Evolutionary conservation across 1,140 invertebrate species (phyloP), one percentile per base, ranked within the genome.

Genomic region (Pogonognathellus flavescens): DNA sequence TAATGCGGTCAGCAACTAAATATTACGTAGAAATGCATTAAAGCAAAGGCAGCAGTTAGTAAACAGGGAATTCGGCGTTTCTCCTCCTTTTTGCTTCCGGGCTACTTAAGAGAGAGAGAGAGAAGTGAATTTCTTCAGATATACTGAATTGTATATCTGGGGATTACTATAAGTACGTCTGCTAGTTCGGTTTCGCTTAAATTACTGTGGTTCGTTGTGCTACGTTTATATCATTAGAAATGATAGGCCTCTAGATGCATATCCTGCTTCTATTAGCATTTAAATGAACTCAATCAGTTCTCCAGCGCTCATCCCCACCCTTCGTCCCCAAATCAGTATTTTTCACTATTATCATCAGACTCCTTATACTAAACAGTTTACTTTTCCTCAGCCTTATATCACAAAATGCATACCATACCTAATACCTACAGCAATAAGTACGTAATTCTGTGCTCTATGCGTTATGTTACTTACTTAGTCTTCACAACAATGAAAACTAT

Each of bases 241-340:
- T 86, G 72, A 86, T 84, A 84, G 86, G 86, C 82, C 41, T 66
- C 18, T 16, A 85, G 86, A 87, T 87, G 83, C 80, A 85, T 87
- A 87, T 87, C 86, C 59, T 83, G 25, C 80, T 82, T 87, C 83
- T 87, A 87, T 87, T 87, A 87, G 86, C 86, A 87, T 87, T 87
- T 83, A 87, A 83, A 87, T 85, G 86, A 87, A 85, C 86, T 83
- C 86, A 87, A 85, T 87, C 83, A 87, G 83, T 25, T 84, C 59
- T 84, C 72, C 52, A 20, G 83, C 82, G 70, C 57, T 83, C 72
- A 57, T 52, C 72, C 25, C 70, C 6, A 41, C 31, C 72, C 25
- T 82, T 55, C 41, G 16, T 41, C 11, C 50, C 66, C 52, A 86
- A 76, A 82, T 83, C 81, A 86, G 62, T 52, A 76, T 85, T 85